A percentile compares a stretch with the other conserved stretches of the same genome.
phyloP scores from a whole-genome alignment of 2,888 invertebrate species.

The Elegia similella region DNA sequence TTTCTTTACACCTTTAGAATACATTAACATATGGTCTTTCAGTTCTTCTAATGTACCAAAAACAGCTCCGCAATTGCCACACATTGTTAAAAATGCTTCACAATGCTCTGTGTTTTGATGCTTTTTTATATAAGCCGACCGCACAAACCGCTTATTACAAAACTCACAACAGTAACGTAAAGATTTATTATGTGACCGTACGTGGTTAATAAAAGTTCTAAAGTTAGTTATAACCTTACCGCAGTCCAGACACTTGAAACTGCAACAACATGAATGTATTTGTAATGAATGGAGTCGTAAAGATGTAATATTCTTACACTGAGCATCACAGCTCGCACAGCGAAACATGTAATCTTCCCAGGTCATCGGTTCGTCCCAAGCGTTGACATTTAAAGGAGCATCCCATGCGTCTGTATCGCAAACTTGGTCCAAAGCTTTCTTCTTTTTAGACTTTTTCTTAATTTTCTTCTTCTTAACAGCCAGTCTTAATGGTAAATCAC shows the following conservation, averaged over 20 bases:
- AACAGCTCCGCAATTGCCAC: slow-evolving; percentile 55
- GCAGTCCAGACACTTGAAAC: slow-evolving; percentile 67
- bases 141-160: slow-evolving; percentile 55
- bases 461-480: slow-evolving; percentile 46
- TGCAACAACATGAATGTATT: slow-evolving; percentile 62
- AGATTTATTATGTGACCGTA: slow-evolving; percentile 55
- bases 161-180: slow-evolving; percentile 64
- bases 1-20: slow-evolving; percentile 45
- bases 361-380: slow-evolving; percentile 35
- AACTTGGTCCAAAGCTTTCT: slow-evolving; percentile 2
- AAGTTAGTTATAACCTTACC: slow-evolving; percentile 52
- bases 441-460: slow-evolving; percentile 36
- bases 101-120: slow-evolving; percentile 48
- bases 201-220: slow-evolving; percentile 59
- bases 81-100: slow-evolving; percentile 40
- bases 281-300: slow-evolving; percentile 64
- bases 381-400: slow-evolving; percentile 14
- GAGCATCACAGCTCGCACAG: slow-evolving; percentile 66
- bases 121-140: slow-evolving; percentile 47
- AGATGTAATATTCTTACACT: slow-evolving; percentile 60
- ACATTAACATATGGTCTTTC: slow-evolving; percentile 58
- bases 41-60: slow-evolving; percentile 57
- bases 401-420: slow-evolving; percentile 11
- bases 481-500: slow-evolving; percentile 53
- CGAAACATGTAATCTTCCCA: slow-evolving; percentile 68